Evolutionary conservation across 2,888 invertebrate genomes (phyloP).

Genomic region (Eilema griseolum): DNA sequence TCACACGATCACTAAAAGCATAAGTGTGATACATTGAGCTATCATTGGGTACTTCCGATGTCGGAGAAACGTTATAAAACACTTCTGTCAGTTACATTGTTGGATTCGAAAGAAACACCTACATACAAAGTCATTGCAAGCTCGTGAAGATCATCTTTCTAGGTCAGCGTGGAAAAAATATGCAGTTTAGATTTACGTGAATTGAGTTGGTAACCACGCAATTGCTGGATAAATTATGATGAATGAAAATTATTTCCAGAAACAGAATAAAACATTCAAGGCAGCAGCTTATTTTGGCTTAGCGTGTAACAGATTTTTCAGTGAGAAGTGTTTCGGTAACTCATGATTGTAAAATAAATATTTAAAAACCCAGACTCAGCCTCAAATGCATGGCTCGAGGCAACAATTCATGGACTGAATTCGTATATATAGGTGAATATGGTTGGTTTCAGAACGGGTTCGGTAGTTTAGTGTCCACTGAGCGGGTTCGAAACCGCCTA

Average conservation of each 20-base stretch:
- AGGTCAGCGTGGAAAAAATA: constrained; percentile 14
- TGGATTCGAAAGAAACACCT: constrained; percentile 26
- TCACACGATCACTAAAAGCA: neutral
- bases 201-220: neutral
- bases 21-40: constrained; percentile 14
- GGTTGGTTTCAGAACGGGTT: too few relatives aligned
- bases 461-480: too few relatives aligned
- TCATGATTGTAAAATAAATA: too few relatives aligned
- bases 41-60: constrained; percentile 18
- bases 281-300: neutral
- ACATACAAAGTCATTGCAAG: constrained; percentile 21
- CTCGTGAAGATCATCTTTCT: constrained; percentile 16
- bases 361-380: too few relatives aligned
- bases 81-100: constrained; percentile 17
- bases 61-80: constrained; percentile 8
- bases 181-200: neutral
- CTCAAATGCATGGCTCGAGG: too few relatives aligned
- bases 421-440: too few relatives aligned
- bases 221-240: neutral
- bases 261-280: neutral
- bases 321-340: neutral
- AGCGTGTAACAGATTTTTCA: neutral
- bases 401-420: too few relatives aligned
- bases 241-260: neutral
- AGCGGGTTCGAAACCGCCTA: too few relatives aligned